These are phyloP conservation scores for Agonopterix subpropinquella DNA, from an alignment of 2,888 invertebrate genomes.

Conservation along the genomic window DNA sequence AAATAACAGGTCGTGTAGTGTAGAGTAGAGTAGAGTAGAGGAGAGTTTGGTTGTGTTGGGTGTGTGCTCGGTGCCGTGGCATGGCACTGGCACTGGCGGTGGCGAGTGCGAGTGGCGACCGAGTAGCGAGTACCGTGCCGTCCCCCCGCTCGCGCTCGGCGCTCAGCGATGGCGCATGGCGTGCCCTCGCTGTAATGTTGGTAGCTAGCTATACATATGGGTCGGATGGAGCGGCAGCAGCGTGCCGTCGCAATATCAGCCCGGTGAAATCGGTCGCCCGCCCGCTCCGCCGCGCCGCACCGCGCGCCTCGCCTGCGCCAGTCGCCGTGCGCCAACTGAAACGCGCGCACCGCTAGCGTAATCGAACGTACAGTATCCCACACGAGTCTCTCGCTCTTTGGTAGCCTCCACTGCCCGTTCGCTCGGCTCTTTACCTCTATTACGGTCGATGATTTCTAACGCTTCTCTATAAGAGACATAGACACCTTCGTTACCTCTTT, in stretches of 20 bases:
- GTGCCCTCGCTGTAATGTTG: slow-evolving; percentile 46
- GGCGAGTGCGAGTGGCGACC: slow-evolving; percentile 9
- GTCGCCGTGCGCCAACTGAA: slow-evolving; percentile 75
- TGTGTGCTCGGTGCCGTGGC: slow-evolving; percentile 30
- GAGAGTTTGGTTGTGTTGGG: slow-evolving; percentile 23
- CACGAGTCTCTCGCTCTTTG: slow-evolving; percentile 50
- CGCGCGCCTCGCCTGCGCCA: slow-evolving; percentile 72
- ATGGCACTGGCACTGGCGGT: too few species aligned
- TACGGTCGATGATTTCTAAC: slow-evolving; percentile 35
- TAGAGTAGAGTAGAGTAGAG: background rate
- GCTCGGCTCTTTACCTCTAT: slow-evolving; percentile 31
- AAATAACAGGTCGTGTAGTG: too few species aligned
- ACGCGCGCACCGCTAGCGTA: slow-evolving; percentile 73
- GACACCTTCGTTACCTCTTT: slow-evolving; percentile 24
- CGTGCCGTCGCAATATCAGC: slow-evolving; percentile 73
- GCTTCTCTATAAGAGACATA: slow-evolving; percentile 29
- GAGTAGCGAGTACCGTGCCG: slow-evolving; percentile 13
- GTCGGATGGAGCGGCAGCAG: slow-evolving; percentile 53
- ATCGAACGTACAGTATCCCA: slow-evolving; percentile 62
- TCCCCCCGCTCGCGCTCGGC: slow-evolving; percentile 46
- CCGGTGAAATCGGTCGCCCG: slow-evolving; percentile 74
- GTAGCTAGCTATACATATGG: slow-evolving; percentile 63
- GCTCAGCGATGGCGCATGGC: slow-evolving; percentile 32
- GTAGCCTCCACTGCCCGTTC: slow-evolving; percentile 31
- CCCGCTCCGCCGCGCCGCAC: slow-evolving; percentile 67